Evolutionary conservation across 1,140 invertebrate species (phyloP), one percentile per base, ranked within the genome.

Genomic region (Philopotamus ludificatus): DNA sequence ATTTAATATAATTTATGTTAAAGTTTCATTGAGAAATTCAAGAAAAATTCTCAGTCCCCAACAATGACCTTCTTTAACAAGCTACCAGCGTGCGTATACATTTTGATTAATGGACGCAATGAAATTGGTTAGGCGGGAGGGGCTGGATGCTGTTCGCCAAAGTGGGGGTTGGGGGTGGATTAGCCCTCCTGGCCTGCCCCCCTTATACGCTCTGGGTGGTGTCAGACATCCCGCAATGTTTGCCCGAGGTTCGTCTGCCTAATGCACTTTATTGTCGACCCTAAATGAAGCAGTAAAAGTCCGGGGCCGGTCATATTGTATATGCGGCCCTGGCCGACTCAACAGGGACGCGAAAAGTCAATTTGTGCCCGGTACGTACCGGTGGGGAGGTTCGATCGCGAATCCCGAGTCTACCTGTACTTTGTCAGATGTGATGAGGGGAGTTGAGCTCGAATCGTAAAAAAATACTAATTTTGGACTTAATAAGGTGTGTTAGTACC

Each of bases 201-300:
- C 16, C 2, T 8, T 22, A 42, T 22, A 2, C 20, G 39, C 47
- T 18, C 10, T 42, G 61, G 39, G 25, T 49, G 50, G 61, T 42
- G 44, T 41, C 58, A 49, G 60, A 53, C 16, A 18, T 50, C 62
- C 51, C 39, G 51, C 44, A 54, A 60, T 42, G 54, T 63, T 67
- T 67, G 42, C 44, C 23, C 61, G 54, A 42, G 57, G 60, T 34
- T 59, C 60, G 59, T 67, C 25, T 61, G 26, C 58, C 28, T 66
- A 64, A 67, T 67, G 66, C 66, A 67, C 61, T 67, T 67, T 67
- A 67, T 64, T 60, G 61, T 54, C 42, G 23, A 15, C 34, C 55
- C 45, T 47, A 50, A 67, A 67, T 67, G 61, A 63, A 58, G 61
- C 61, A 50, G 66, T 67, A 67, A 67, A 67, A 67, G 53, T 64